These are phyloP conservation scores for Copidosoma floridanum DNA, from an alignment of 1,140 invertebrate species.

Conservation along the genomic window DNA sequence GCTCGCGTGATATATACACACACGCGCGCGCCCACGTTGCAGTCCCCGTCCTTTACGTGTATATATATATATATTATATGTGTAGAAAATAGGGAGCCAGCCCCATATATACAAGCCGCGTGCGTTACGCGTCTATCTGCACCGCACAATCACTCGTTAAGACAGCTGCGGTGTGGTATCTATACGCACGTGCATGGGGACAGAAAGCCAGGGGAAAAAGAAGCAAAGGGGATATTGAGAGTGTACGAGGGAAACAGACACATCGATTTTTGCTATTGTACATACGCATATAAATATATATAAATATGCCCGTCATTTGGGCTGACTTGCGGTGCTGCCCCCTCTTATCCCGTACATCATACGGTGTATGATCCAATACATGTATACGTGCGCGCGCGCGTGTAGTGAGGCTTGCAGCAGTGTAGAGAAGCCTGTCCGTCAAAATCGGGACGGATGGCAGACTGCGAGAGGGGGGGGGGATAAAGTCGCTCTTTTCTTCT, in stretches of 20 bases:
- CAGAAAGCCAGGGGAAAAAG: constrained; percentile 29
- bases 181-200: no score
- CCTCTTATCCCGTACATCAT: constrained; percentile 10
- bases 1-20: background rate
- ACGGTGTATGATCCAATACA: constrained; percentile 2
- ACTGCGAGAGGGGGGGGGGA: no score
- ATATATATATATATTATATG: no score
- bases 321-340: constrained; percentile 30
- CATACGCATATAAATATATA: no score
- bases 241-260: background rate
- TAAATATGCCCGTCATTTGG: constrained; percentile 24
- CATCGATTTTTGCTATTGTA: constrained; percentile 29
- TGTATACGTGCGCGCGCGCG: background rate
- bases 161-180: constrained; percentile 29
- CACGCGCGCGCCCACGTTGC: background rate
- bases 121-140: constrained; percentile 20
- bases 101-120: no score
- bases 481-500: no score
- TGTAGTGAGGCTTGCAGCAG: no score
- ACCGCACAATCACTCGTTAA: constrained; percentile 44
- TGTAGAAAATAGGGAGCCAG: no score
- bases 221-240: no score
- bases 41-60: background rate
- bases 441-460: background rate
- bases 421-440: no score